Evolutionary conservation across 1,140 invertebrate species (phyloP), one percentile per base, ranked within the genome.

Genomic region (Capitella teleta): DNA sequence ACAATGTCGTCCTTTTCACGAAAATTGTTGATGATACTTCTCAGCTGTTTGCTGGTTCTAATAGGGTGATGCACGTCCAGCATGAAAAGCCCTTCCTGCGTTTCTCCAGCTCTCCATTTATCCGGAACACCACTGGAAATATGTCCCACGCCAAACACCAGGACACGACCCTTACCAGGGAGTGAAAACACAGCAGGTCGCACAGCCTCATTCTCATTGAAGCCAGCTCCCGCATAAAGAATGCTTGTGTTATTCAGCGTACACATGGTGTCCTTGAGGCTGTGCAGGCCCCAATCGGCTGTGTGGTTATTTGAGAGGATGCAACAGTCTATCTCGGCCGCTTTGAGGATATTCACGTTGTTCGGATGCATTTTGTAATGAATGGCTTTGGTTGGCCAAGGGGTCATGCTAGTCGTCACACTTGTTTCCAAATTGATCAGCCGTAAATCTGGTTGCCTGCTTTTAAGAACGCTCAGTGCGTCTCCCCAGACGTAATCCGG

Each of bases 311-410:
- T 44, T n/a, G 42, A 19, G 6, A 44, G 24, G 6, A 44, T 24
- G 24, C 42, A 44, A 16, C 42, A 44, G 28, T 44, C 42, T 12
- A 44, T 44, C 10, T 44, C 12, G 6, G 42, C 42, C 10, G 42
- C 4, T 8, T 18, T 5, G 10, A 44, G 23, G 21, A 44, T 25
- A 6, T n/a, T 14, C 4, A 44, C 8, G 16, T 44, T 44, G 14
- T 44, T 44, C 4, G 42, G 42, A 44, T 44, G 42, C 42, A 44
- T 44, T 23, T 25, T 44, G 24, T 44, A 44, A 16, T 44, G 42
- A 6, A 44, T 24, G 16, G 21, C 24, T 16, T 44, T 44, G 5
- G 14, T 19, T 25, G 42, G 42, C 42, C 42, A 44, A 25, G 42
- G 42, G 5, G 23, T 25, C 4, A 24, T 5, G 16, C 42, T 44